Conservation (phyloP, 2,113 vertebrate genomes). For the Muntiacus muntjak region DNA sequence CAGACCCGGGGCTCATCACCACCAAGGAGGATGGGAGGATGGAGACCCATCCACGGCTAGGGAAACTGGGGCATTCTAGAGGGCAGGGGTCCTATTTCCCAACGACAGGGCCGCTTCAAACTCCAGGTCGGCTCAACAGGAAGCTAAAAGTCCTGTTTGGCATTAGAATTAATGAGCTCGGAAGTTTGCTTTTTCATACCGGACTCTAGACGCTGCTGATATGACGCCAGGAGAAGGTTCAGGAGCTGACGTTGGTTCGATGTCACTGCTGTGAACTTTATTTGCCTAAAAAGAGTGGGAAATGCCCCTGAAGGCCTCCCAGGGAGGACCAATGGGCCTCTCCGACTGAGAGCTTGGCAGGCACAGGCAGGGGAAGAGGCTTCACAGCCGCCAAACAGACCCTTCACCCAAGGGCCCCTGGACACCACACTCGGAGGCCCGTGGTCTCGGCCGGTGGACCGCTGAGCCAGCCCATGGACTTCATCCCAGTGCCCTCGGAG, state of each 20-base stretch:
- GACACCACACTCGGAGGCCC: rapidly evolving
- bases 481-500: not conserved
- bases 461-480: rapidly evolving
- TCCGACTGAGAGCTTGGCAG: rapidly evolving
- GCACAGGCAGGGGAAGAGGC: rapidly evolving
- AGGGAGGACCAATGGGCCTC: rapidly evolving
- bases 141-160: not conserved
- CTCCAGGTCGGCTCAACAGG: not conserved
- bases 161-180: rapidly evolving
- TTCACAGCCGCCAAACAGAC: rapidly evolving
- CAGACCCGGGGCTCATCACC: rapidly evolving
- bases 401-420: not conserved
- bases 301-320: rapidly evolving
- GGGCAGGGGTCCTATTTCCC: rapidly evolving
- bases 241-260: rapidly evolving
- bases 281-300: not conserved
- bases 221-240: rapidly evolving
- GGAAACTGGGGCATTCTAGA: rapidly evolving
- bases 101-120: rapidly evolving
- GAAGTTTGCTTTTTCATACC: rapidly evolving
- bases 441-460: rapidly evolving
- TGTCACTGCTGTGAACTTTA: not conserved
- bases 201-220: rapidly evolving
- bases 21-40: rapidly evolving
- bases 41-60: rapidly evolving